Percentiles rank a stretch among this genome's conserved stretches.
Conservation (phyloP, 2,888 invertebrate species). For the Drosophila planitibia region DNA sequence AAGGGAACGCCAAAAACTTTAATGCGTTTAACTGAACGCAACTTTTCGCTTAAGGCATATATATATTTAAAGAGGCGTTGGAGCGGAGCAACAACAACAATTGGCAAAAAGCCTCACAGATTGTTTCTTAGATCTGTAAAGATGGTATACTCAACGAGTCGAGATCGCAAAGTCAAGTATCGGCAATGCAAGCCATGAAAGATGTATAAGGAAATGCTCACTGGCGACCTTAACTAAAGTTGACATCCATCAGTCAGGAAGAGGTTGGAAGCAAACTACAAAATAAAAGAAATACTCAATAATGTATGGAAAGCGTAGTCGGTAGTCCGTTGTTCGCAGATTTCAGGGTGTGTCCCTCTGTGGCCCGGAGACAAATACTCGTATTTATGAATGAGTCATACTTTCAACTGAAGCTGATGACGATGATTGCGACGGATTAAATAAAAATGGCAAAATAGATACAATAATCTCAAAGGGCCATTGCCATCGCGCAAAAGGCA, state of each 20-base stretch:
- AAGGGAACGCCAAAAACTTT: neutral
- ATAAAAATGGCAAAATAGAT: constrained; percentile 43
- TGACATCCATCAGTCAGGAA: neutral
- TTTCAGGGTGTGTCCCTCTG: constrained; percentile 46
- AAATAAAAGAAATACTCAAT: constrained; percentile 14
- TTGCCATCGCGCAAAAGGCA: constrained; percentile 39
- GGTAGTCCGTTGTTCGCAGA: constrained; percentile 17
- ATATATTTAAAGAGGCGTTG: constrained; percentile 40
- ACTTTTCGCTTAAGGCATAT: neutral
- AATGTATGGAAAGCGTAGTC: neutral
- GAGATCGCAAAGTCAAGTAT: neutral
- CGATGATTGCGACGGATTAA: constrained; percentile 26
- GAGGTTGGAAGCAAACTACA: neutral
- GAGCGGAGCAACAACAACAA: constrained; percentile 44
- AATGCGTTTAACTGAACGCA: constrained; percentile 2
- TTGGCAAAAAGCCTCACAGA: constrained; percentile 2
- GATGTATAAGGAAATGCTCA: constrained; percentile 44
- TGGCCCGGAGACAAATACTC: constrained; percentile 18
- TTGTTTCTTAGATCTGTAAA: neutral
- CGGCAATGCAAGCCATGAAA: constrained; percentile 52
- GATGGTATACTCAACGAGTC: neutral
- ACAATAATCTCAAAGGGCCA: constrained; percentile 57
- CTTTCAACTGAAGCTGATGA: constrained; percentile 49
- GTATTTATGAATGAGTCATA: constrained; percentile 55
- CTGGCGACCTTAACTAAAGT: too few species aligned